Evolutionary conservation across 1,140 invertebrate species (phyloP), one percentile per base, ranked within the genome.

Genomic region (Plutomurus gul): DNA sequence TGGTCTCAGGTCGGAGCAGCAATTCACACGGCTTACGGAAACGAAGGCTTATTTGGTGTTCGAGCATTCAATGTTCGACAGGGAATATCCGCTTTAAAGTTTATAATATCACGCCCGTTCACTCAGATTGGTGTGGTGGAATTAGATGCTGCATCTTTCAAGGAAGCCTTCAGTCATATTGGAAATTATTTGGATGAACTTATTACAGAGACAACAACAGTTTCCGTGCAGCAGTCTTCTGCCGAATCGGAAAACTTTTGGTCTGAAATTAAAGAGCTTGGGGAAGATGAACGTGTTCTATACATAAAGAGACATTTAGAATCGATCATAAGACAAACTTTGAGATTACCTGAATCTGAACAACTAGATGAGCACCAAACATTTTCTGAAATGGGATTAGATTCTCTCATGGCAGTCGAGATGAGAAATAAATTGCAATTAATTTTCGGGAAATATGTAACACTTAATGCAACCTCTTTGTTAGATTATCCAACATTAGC

Each of bases 1-100:
- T 78, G 77, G 77, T 37, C 70, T 3, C 43, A 78, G 51, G 25
- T 78, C 0, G 77, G 77, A 20, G 75, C 75, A 3, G 75, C 49
- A 20, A 46, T 27, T 16, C n/a, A 39, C n/a, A 72, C 40, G 3
- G 70, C 70, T 11, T 30, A 22, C 13, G 70, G 70, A n/a, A 72
- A 72, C 6, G 73, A 75, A 56, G 43, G 73, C 8, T 4, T 60
- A 1, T 76, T 51, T 39, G 46, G 75, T 7, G 22, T 76, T 16
- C 30, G 37, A 5, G 33, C 36, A 4, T 76, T 76, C 30, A 76
- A 18, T 13, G 30, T 27, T 3, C 18, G 8, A 10, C 49, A 76
- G 18, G 75, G 75, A 20, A 16, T 60, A 13, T 47, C 75, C 3
- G 49, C 46, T 13, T 20, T 51, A 0, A 72, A 72, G 40, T 39